phyloP scores from a whole-genome alignment of 2,797 vertebrate genomes.

The Dryobates pubescens region DNA sequence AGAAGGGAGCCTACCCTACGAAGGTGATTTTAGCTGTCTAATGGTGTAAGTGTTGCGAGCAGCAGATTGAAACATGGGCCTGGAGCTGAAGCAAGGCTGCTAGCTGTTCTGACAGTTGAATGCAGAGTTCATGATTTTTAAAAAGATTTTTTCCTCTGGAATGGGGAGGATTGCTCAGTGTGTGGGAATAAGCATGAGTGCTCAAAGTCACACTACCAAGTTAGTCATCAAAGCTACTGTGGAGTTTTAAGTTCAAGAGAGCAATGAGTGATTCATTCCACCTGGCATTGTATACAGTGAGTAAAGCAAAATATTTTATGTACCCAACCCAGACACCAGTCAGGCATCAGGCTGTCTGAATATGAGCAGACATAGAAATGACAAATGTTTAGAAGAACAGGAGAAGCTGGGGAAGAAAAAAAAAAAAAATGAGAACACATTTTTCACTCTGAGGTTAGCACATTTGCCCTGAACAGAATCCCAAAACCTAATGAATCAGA shows the following conservation, averaged over 20 bases:
- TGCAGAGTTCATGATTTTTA: not conserved
- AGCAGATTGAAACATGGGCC: not conserved
- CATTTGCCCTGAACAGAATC: constrained; percentile 9
- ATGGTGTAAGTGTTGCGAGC: not conserved
- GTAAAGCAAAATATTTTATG: constrained; percentile 35
- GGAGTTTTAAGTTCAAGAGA: constrained; percentile 20
- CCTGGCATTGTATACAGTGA: constrained; percentile 20
- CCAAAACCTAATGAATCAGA: constrained; percentile 52
- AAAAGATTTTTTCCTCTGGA: not conserved
- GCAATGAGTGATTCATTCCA: constrained; percentile 46
- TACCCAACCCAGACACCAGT: constrained; percentile 26
- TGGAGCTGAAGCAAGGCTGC: not conserved
- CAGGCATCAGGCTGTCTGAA: constrained; percentile 36
- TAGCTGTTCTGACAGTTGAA: not conserved
- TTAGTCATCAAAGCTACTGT: constrained; percentile 8
- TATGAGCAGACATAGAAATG: not conserved
- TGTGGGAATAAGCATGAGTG: not conserved
- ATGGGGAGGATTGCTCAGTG: not conserved
- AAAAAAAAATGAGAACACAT: not conserved
- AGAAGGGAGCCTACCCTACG: not conserved
- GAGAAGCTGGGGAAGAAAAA: not conserved
- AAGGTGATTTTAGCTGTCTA: not conserved
- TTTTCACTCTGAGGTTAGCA: constrained; percentile 44
- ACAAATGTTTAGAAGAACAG: not conserved
- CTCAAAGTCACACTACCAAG: not conserved